These are phyloP conservation scores for Cyprinodon tularosa DNA, from an alignment of 2,113 vertebrate genomes.

Conservation along the genomic window DNA sequence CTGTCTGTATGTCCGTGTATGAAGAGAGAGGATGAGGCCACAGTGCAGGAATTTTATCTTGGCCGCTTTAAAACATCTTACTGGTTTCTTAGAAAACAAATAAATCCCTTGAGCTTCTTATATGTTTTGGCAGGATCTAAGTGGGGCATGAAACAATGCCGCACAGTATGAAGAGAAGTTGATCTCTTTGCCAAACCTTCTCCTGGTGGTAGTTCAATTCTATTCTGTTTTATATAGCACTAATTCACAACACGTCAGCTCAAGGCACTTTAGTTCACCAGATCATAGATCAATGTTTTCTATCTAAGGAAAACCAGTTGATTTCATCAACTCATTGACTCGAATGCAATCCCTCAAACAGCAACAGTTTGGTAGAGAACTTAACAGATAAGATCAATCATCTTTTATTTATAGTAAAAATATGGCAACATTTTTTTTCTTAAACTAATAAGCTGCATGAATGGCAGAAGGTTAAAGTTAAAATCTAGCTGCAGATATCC, in stretches of 20 bases:
- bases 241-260: too few species aligned
- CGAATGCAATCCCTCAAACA: neutral
- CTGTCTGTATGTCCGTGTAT: constrained; percentile 25
- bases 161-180: neutral
- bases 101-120: too few species aligned
- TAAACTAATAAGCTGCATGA: neutral
- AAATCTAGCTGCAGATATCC: too few species aligned
- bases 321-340: too few species aligned
- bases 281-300: too few species aligned
- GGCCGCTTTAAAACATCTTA: constrained; percentile 8
- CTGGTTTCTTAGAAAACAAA: neutral
- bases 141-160: neutral
- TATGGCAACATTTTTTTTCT: neutral
- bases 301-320: too few species aligned
- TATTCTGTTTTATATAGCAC: too few species aligned
- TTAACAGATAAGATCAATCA: neutral
- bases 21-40: constrained; percentile 25
- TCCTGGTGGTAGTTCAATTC: neutral
- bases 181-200: neutral
- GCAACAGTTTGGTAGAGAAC: neutral
- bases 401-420: neutral
- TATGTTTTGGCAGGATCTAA: too few species aligned
- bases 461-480: too few species aligned
- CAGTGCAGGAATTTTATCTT: constrained; percentile 6
- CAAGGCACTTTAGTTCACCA: too few species aligned